phyloP scores from a whole-genome alignment of 2,113 vertebrate genomes.

The Hippolais icterina region DNA sequence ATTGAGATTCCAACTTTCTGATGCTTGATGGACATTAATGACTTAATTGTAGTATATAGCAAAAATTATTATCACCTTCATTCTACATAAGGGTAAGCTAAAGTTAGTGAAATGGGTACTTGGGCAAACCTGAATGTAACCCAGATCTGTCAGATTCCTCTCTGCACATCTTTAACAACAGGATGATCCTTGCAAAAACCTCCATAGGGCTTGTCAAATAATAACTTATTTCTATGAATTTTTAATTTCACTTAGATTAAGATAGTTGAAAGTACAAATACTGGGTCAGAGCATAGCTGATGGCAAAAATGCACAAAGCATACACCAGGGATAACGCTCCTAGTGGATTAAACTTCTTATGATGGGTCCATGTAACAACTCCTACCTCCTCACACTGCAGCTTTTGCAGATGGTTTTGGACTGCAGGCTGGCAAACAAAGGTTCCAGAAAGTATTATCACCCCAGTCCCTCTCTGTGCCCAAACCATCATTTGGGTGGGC shows the following conservation, averaged over 20 bases:
- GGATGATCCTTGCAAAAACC: neutral
- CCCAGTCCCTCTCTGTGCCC: neutral
- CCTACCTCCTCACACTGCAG: neutral
- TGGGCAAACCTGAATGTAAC: neutral
- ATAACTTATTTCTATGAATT: conserved; percentile 27
- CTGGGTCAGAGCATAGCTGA: conserved; percentile 36
- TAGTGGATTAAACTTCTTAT: neutral
- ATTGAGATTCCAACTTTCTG: neutral
- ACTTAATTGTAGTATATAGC: neutral
- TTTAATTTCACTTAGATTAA: conserved; percentile 43
- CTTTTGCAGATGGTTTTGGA: neutral
- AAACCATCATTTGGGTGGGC: neutral
- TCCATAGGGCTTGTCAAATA: neutral
- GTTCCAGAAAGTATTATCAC: neutral
- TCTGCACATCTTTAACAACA: neutral
- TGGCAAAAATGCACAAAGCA: conserved; percentile 10
- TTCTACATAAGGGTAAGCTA: neutral
- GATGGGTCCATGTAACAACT: neutral
- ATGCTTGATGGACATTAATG: neutral
- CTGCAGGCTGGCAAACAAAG: neutral
- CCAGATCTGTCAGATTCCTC: neutral
- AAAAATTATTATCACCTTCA: neutral
- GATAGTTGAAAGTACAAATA: conserved; percentile 10
- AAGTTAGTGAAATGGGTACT: neutral
- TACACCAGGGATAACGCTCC: neutral